phyloP scores from a whole-genome alignment of 2,797 vertebrate genomes.

The Chloroceryle amazona region DNA sequence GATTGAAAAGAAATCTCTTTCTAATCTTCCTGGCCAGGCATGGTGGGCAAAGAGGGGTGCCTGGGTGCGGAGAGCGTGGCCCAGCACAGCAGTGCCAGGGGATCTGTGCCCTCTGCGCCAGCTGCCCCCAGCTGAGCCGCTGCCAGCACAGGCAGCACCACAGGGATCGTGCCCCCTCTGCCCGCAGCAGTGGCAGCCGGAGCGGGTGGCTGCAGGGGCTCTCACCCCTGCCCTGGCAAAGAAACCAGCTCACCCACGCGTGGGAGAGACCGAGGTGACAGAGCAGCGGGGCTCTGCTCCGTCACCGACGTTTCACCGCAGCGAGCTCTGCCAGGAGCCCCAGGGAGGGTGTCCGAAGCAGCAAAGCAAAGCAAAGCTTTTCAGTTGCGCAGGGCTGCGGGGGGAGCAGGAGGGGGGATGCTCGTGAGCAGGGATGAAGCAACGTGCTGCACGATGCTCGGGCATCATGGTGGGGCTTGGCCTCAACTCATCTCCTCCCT shows the following conservation, averaged over 20 bases:
- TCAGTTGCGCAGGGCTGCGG: fast-evolving
- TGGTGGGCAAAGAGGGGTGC: background rate
- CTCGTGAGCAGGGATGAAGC: fast-evolving
- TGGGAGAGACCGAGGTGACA: background rate
- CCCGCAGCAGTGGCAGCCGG: background rate
- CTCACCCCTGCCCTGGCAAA: background rate
- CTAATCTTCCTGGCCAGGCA: background rate
- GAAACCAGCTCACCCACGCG: background rate
- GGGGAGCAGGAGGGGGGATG: background rate
- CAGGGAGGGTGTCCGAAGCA: background rate
- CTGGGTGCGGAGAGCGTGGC: background rate
- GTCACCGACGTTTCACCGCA: fast-evolving
- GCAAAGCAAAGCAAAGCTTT: background rate
- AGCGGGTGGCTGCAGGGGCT: fast-evolving
- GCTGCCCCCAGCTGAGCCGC: background rate
- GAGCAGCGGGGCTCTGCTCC: background rate
- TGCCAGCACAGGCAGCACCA: background rate
- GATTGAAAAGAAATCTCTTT: constrained; percentile 36
- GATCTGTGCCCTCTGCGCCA: background rate
- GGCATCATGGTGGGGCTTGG: fast-evolving
- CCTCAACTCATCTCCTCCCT: background rate
- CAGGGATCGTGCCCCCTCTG: background rate
- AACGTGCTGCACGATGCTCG: fast-evolving
- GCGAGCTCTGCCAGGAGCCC: background rate
- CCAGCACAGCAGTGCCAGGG: background rate